Base-by-base conservation (phyloP, 2,113 vertebrate genomes). In the Oxyruncus cristatus region DNA sequence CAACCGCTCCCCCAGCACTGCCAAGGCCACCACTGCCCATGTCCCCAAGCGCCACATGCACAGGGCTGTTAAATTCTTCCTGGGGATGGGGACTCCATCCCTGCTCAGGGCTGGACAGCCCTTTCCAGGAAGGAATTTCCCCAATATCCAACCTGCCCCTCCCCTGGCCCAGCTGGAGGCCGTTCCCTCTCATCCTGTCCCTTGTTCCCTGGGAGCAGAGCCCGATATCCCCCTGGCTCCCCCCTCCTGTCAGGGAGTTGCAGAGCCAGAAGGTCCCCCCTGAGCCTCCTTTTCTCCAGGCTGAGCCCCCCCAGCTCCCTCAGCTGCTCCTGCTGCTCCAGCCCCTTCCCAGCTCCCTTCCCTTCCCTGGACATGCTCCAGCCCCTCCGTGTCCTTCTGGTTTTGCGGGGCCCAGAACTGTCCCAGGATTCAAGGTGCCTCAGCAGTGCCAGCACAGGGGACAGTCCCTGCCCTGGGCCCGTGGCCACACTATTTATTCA, bases 121-220 rank as follows among this genome's bases (percentile, higher is more conserved):
- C 28, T 32, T 17, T 8, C 4, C 7, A 39, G 4, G 9, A 5
- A 32, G 23, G 11, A 65, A 30, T 8, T 3, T 3, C 7, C 13
- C n/a, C 7, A 8, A 1, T 4, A 11, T 4, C 26, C 56, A 28
- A 0, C 5, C 67, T 21, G 12, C 7, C 1, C 33, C 28, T 67
- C 3, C 46, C n/a, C 33, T 33, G 30, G 14, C 4, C 0, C 21
- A 33, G 7, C 22, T 3, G 5, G 52, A 56, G n/a, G 33, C 55
- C 0, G 0, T 10, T 35, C 26, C 24, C 35, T 42, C 37, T 17
- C 4, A 8, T 58, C 55, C 35, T 58, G 11, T 37, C 56, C 41
- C 46, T 65, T 32, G 56, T 18, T 44, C 27, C 35, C 56, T 44
- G 37, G 8, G 8, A 11, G 4, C 4, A 59, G 22, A 89, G 11